phyloP scores from a whole-genome alignment of 2,113 vertebrate genomes.

The Notothenia rossii region DNA sequence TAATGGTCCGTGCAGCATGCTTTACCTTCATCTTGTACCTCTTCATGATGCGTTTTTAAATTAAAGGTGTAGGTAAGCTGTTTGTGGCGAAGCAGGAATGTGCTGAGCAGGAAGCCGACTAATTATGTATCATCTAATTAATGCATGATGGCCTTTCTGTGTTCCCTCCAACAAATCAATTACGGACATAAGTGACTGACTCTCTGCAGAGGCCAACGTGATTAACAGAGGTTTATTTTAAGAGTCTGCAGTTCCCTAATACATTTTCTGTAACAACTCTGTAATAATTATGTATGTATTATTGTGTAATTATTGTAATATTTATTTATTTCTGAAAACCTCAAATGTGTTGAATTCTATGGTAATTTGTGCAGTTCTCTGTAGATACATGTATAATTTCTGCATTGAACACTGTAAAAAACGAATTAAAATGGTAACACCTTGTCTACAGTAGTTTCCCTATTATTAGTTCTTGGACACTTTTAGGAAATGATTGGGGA shows the following conservation, averaged over 20 bases:
- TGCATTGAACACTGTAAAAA: neutral
- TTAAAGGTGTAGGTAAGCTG: neutral
- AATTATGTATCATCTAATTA: slow-evolving; percentile 62
- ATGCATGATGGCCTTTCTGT: slow-evolving; percentile 55
- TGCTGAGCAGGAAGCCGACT: slow-evolving; percentile 47
- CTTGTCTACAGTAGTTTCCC: neutral
- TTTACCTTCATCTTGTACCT: neutral
- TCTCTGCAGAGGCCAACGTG: neutral
- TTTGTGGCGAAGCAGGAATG: neutral
- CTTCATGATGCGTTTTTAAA: neutral
- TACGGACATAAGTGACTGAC: slow-evolving; percentile 24
- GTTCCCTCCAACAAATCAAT: slow-evolving; percentile 36
- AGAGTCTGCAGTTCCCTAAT: neutral
- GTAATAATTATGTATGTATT: neutral
- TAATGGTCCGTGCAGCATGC: neutral
- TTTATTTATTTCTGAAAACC: neutral
- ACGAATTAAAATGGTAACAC: neutral
- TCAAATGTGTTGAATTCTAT: neutral
- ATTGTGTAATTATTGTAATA: neutral
- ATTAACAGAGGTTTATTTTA: neutral
- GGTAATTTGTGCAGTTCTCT: neutral
- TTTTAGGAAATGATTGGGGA: neutral
- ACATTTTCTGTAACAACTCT: neutral
- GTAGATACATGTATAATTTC: neutral
- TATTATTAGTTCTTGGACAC: neutral